Conservation (phyloP, 2,797 vertebrate species). For the Pseudotriccus pelzelni region DNA sequence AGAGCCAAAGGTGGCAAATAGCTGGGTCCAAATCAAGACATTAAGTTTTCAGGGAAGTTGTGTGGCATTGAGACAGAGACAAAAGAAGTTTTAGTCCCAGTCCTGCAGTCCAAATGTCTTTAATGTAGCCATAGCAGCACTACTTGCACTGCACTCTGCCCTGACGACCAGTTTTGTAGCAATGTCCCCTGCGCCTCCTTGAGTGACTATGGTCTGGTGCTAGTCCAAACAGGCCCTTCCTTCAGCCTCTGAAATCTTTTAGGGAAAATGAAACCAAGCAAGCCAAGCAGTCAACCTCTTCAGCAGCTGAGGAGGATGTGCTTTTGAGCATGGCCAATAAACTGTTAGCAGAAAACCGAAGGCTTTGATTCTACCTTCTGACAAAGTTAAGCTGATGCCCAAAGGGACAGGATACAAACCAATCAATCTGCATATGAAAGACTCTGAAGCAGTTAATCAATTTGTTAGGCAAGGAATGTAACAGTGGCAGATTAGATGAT, state of each 20-base stretch:
- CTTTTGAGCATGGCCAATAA: background rate
- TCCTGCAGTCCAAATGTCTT: background rate
- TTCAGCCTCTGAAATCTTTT: background rate
- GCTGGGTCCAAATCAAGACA: background rate
- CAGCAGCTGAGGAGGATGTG: background rate
- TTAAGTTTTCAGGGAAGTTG: background rate
- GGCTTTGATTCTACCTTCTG: background rate
- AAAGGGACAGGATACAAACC: background rate
- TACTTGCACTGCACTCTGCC: background rate
- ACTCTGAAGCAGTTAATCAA: background rate
- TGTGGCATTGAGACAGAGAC: background rate
- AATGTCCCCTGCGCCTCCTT: background rate
- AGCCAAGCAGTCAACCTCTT: background rate
- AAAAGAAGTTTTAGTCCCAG: background rate
- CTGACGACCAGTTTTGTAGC: background rate
- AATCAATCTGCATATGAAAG: conserved; percentile 3
- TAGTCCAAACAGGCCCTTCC: background rate
- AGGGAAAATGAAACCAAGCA: background rate
- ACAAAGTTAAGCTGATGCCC: background rate
- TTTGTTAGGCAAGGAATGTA: background rate
- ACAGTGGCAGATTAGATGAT: background rate
- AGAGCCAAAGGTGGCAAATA: background rate
- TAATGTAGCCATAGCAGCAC: background rate
- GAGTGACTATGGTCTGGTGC: background rate
- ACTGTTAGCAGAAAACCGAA: background rate